Evolutionary conservation across 2,888 invertebrate genomes (phyloP), one percentile per base, ranked within the genome.

Genomic region (Agrochola lychnidis): DNA sequence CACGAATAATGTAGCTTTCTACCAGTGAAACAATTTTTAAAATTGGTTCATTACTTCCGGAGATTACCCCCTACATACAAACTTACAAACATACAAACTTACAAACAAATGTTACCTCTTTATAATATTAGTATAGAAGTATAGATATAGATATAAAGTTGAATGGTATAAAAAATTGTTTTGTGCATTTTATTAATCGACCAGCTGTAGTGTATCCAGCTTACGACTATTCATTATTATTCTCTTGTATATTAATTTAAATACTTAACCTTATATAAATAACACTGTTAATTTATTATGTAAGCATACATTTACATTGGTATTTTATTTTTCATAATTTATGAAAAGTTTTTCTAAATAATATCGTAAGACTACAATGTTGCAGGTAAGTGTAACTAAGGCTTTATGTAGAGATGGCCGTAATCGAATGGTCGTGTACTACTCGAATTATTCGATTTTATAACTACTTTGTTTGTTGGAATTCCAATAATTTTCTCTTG

Each of bases 401-500:
- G 67, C 40, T 70, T 74, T 57, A 61, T 62, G 42, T 72, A 67
- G 68, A 71, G 74, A 76, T 77, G 63, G 51, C 36, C 5, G 57
- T 67, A 75, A 74, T 81, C 79, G 59, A 76, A 78, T 79, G 30
- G 63, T 53, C 73, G 64, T 79, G 56, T 74, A 42, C 59, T 72
- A 74, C 57, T 79, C 61, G 84, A 80, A 78, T 75, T 76, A 80
- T 67, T 76, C 67, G 71, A 82, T 80, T 73, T 72, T 66, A 84
- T 77, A 40, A 42, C 69, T 62, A 75, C 74, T 69, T 71, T 56
- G 64, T 78, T 77, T 68, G 73, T 76, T 25, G 48, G 48, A 75
- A 75, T 76, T 64, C 51, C 40, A 48, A 76, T 82, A 78, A 62
- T 70, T 83, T 84, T 61, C 73, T 42, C 22, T 67, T 45, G 48